phyloP scores from a whole-genome alignment of 2,888 invertebrate species.

The Thysanoteuthis rhombus region DNA sequence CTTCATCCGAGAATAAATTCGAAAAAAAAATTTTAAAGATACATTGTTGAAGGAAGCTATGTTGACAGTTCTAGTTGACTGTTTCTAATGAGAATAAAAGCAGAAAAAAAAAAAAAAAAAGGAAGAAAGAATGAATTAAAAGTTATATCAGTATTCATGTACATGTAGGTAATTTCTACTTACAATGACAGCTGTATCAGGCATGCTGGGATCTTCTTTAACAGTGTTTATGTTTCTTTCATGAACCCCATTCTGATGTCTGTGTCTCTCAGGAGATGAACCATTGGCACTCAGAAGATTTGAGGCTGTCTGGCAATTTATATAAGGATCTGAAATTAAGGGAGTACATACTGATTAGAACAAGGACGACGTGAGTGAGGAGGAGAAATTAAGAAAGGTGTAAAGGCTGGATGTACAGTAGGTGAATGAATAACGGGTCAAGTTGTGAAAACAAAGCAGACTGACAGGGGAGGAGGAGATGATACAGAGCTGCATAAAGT shows the following conservation, averaged over 20 bases:
- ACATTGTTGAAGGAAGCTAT: too few relatives aligned
- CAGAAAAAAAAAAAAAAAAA: too few relatives aligned
- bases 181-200: constrained; percentile 63
- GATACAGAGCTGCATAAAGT: neutral
- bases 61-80: too few relatives aligned
- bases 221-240: constrained; percentile 58
- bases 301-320: neutral
- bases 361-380: neutral
- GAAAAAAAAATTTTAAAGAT: too few relatives aligned
- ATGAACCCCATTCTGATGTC: neutral
- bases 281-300: neutral
- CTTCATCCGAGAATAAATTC: too few relatives aligned
- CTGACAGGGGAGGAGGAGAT: neutral
- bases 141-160: neutral
- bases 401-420: neutral
- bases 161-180: constrained; percentile 37
- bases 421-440: neutral
- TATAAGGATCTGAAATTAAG: neutral
- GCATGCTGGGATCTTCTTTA: constrained; percentile 66
- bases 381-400: neutral
- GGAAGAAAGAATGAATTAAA: too few relatives aligned
- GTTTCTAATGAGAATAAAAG: too few relatives aligned
- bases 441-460: neutral
- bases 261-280: neutral
- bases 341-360: neutral